Conservation (phyloP, 2,113 vertebrate species). For the human (Homo sapiens) region DNA sequence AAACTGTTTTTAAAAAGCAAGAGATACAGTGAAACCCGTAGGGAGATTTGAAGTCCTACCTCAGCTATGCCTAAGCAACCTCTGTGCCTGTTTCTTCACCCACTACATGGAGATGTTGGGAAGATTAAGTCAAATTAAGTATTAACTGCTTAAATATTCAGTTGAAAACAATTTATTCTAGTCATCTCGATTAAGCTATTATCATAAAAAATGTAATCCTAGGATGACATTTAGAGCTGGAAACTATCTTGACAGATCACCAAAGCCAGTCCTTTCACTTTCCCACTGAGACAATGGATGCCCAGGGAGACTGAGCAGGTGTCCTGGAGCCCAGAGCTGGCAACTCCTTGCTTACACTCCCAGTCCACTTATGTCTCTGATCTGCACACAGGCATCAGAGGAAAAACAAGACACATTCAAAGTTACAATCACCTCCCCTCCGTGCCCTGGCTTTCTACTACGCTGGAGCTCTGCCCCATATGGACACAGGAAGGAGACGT, state of each 20-base stretch:
- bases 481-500: too few relatives aligned
- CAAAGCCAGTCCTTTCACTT: not conserved
- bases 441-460: too few relatives aligned
- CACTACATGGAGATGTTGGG: not conserved
- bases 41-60: not conserved
- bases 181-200: not conserved
- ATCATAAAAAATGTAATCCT: not conserved
- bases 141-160: not conserved
- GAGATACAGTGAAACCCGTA: not conserved
- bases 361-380: not conserved
- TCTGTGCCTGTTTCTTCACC: not conserved
- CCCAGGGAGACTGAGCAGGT: not conserved
- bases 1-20: not conserved
- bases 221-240: not conserved
- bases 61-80: rapidly evolving
- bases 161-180: not conserved
- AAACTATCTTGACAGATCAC: not conserved
- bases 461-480: rapidly evolving
- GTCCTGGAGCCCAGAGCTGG: not conserved
- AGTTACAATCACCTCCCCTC: not conserved
- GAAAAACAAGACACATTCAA: not conserved
- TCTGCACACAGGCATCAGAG: not conserved
- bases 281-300: not conserved
- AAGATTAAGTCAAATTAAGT: not conserved
- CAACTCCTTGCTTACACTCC: not conserved